These are phyloP conservation scores for Bos indicus DNA, from an alignment of 2,113 vertebrate species.

Conservation along the genomic window DNA sequence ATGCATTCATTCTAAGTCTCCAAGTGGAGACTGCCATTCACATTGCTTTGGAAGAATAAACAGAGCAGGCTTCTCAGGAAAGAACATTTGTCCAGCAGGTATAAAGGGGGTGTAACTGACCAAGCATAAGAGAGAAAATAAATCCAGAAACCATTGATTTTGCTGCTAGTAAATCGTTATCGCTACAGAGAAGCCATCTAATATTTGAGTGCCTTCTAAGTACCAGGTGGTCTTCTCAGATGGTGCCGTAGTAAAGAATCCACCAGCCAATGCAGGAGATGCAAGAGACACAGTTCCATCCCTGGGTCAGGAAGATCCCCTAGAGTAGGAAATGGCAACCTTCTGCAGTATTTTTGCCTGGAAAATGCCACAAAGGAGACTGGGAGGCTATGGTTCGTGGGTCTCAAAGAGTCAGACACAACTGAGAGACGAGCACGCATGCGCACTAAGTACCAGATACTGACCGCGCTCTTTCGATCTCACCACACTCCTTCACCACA, in stretches of 20 bases:
- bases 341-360: not conserved
- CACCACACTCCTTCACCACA: not conserved
- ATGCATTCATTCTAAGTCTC: not conserved
- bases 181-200: not conserved
- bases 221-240: not conserved
- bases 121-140: not conserved
- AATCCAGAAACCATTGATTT: not conserved
- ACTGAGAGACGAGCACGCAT: not conserved
- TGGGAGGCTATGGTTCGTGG: not conserved
- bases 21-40: not conserved
- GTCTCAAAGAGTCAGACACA: not conserved
- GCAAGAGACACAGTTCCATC: not conserved
- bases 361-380: not conserved
- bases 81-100: not conserved
- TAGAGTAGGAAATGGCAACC: not conserved
- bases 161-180: not conserved
- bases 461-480: rapidly evolving
- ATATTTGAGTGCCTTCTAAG: not conserved
- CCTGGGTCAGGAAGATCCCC: not conserved
- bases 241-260: not conserved
- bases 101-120: not conserved
- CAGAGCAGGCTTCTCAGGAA: not conserved
- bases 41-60: not conserved
- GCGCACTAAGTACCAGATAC: not conserved
- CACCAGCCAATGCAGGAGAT: not conserved